Evolutionary conservation across 2,888 invertebrate species (phyloP), one percentile per base, ranked within the genome.

Genomic region (Entomobrya multifasciata): DNA sequence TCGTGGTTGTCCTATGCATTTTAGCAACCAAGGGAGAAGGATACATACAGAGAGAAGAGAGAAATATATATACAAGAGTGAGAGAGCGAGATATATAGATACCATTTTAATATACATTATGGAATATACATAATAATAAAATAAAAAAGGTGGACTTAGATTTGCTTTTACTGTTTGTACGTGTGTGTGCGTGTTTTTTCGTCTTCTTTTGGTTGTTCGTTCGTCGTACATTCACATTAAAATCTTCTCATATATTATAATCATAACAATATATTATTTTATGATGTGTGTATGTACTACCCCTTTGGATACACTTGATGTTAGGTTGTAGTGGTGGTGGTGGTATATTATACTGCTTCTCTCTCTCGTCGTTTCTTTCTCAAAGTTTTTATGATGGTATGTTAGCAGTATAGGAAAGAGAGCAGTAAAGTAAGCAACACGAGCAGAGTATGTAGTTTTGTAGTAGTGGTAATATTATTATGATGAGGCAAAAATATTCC

Each of bases 401-500:
- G n/a, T 47, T 72, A 10, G 72, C 25, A n/a, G 36, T 30, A 47
- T 15, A 47, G 72, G 10, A 67, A 8, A 5, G 41, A 47, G 25
- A 44, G 72, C 44, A 25, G 62, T 62, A 25, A 67, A 25, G 13
- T 11, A 49, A 72, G 72, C 17, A 72, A 49, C 47, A 72, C 25
- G 3, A 70, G 62, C 41, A n/a, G 77, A 25, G 77, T 25, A 77
- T n/a, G 17, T 4, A 57, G 72, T 27, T n/a, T n/a, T 22, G 77
- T 84, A 72, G 72, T 72, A 52, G 49, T 65, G 70, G 81, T 82
- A 82, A 77, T 76, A 67, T 36, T 86, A 80, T 77, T 87, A 82
- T 76, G 62, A 81, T 82, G 82, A 82, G 62, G 81, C 62, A 87
- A 78, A 87, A 87, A 87, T 82, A 87, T 87, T 81, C 76, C 74